Conservation (phyloP, 1,140 invertebrate species). For the Bacillus rossius region DNA sequence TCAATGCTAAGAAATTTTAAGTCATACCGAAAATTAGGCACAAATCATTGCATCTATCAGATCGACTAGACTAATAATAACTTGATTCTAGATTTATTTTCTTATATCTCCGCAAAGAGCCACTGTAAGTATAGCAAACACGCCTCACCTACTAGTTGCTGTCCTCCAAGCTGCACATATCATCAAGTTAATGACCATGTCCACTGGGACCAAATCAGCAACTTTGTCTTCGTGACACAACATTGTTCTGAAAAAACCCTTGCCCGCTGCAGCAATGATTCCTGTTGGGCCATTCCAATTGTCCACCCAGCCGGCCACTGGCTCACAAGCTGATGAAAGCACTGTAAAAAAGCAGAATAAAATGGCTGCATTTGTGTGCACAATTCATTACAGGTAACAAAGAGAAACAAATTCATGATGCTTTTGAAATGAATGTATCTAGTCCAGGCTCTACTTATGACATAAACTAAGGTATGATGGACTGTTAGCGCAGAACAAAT, state of each 20-base stretch:
- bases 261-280: conserved; percentile 65
- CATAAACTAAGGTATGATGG: no score
- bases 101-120: no score
- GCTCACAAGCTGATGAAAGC: conserved; percentile 56
- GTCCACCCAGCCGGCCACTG: conserved; percentile 82
- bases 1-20: no score
- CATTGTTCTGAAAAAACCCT: conserved; percentile 72
- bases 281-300: conserved; percentile 92
- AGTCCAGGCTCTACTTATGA: no score
- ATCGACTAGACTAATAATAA: no score
- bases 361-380: background rate
- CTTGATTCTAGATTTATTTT: no score
- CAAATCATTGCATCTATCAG: no score
- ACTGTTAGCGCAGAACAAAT: no score
- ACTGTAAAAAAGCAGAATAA: conserved; percentile 42
- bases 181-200: conserved; percentile 75
- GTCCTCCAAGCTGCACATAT: conserved; percentile 69
- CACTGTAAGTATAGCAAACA: no score
- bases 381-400: background rate
- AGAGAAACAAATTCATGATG: no score
- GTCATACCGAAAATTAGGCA: no score
- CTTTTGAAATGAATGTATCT: no score
- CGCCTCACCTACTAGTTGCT: conserved; percentile 52
- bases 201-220: conserved; percentile 82
- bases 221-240: conserved; percentile 54